phyloP scores from a whole-genome alignment of 2,113 vertebrate genomes.

The Chelonoidis abingdonii region DNA sequence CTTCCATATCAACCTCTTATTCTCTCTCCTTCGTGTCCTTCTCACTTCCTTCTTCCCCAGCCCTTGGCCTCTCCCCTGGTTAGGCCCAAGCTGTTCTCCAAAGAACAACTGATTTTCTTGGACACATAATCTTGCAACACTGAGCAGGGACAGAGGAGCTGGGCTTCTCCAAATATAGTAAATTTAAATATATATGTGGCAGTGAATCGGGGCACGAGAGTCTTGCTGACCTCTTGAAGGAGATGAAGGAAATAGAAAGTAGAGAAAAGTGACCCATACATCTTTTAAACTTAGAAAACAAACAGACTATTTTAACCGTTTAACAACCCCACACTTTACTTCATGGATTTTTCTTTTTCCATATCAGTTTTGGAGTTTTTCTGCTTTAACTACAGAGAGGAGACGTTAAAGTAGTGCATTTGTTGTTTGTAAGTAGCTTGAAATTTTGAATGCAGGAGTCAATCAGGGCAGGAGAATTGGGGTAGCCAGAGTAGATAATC shows the following conservation, averaged over 20 bases:
- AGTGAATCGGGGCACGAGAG: not conserved
- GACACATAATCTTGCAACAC: not conserved
- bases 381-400: not conserved
- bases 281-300: not conserved
- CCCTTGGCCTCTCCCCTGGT: not conserved
- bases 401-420: conserved; percentile 4
- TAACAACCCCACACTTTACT: not conserved
- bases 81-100: not conserved
- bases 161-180: not conserved
- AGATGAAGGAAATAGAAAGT: not conserved
- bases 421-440: not conserved
- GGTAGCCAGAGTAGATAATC: conserved; percentile 28
- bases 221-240: not conserved
- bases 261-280: not conserved
- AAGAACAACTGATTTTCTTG: not conserved
- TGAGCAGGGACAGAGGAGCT: not conserved
- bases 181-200: not conserved
- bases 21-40: not conserved
- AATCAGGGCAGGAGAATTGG: conserved; percentile 13
- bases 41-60: not conserved
- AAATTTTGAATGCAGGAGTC: conserved; percentile 36
- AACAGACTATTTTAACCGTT: not conserved
- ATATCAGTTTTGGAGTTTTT: not conserved
- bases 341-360: not conserved
- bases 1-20: not conserved